phyloP scores from a whole-genome alignment of 2,888 invertebrate genomes.

The Lycophotia porphyrea region DNA sequence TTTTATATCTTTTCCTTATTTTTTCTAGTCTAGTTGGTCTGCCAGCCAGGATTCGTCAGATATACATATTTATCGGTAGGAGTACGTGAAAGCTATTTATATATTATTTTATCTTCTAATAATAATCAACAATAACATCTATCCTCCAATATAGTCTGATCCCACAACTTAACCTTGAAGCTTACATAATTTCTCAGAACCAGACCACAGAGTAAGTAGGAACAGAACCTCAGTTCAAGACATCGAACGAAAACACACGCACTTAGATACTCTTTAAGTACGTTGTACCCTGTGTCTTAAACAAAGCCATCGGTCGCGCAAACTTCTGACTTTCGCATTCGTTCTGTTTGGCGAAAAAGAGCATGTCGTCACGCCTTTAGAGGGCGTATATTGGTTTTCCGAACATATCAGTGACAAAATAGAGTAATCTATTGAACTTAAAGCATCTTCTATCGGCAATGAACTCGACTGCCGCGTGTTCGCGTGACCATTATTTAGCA shows the following conservation, averaged over 20 bases:
- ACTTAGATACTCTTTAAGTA: neutral
- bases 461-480: neutral
- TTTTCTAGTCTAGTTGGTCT: neutral
- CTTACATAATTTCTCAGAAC: constrained; percentile 28
- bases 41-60: neutral
- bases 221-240: neutral
- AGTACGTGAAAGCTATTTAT: neutral
- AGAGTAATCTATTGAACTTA: neutral
- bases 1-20: neutral
- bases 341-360: neutral
- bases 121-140: neutral
- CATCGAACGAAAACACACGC: neutral
- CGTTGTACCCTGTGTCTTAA: neutral
- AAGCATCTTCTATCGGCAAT: neutral
- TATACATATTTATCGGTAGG: neutral
- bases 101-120: constrained; percentile 8
- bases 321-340: neutral
- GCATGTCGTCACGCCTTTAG: neutral
- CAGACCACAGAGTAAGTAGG: neutral
- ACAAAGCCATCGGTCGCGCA: too few relatives aligned
- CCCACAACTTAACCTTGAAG: constrained; percentile 5
- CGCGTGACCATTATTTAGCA: neutral
- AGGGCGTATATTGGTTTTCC: neutral
- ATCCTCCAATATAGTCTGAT: neutral
- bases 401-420: neutral